Base-by-base conservation (phyloP, 2,797 vertebrate genomes). In the Micromesistius poutassou region DNA sequence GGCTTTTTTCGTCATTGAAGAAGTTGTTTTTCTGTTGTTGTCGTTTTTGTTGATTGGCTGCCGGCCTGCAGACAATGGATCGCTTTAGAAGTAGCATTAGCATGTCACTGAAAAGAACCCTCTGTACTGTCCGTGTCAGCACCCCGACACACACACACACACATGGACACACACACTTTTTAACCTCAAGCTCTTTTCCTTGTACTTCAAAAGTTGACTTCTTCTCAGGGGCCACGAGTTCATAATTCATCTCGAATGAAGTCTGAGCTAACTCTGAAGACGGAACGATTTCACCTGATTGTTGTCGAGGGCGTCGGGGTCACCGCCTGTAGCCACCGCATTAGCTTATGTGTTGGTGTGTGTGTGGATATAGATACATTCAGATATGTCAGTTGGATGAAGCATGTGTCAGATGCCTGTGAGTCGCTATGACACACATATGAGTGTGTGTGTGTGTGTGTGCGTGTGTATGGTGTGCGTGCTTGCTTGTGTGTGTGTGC, bases 321-420 rank as follows among this genome's bases (percentile, higher is more conserved):
- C 95, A 96, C 95, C 94, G 96, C 95, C 93, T 94, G 94, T 94
- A 94, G 94, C 93, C 95, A 93, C 95, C 92, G 92, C 91, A 92
- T 90, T 91, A 93, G 88, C 90, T 91, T 91, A 94, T 35, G 33
- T 92, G 94, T 91, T 94, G 93, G 91, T 92, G 94, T 95, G n/a
- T n/a, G 95, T 91, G 91, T 94, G 93, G 93, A 95, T 94, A 95
- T 90, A 92, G 95, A 95, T 93, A 95, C 92, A 93, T 93, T 93
- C 93, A 92, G 95, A 94, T 94, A 94, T 92, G 94, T 12, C 25
- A 30, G 68, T 70, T 28, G 25, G 68, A 19, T 8, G 68, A 30
- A 55, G 93, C 94, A 94, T 94, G 91, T 93, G 94, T 71, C 50
- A 75, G 74, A 75, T 8, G 74, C 90, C 86, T 79, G 50, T 77